Evolutionary conservation across 37 sponge, comb jelly and placozoan genomes (phyloP).

Genomic region (Bolinopsis microptera): DNA sequence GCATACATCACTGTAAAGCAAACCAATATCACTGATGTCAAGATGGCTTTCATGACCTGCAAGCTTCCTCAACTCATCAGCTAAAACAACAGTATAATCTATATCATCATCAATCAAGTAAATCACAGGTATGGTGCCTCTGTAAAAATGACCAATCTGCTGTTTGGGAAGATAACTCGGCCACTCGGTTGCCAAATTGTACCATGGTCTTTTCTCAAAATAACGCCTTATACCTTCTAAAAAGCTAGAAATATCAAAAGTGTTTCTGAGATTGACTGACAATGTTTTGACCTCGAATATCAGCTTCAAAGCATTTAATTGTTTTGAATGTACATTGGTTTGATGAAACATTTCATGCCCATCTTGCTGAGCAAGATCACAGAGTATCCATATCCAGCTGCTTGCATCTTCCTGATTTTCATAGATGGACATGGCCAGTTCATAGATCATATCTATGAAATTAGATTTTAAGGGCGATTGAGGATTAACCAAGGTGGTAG

Average conservation of each 20-base stretch:
- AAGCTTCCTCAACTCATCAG: neutral
- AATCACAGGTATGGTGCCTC: neutral
- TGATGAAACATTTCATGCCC: neutral
- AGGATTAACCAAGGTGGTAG: neutral
- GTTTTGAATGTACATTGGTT: neutral
- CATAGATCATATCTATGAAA: neutral
- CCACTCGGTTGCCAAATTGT: neutral
- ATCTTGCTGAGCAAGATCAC: neutral
- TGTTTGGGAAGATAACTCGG: neutral
- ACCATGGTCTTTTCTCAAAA: neutral
- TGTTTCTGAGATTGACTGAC: neutral
- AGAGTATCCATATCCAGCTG: neutral
- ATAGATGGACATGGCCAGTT: neutral
- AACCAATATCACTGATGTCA: neutral
- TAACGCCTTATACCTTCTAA: neutral
- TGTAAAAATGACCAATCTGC: neutral
- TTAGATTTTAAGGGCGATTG: neutral
- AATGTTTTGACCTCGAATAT: neutral
- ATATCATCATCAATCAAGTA: neutral
- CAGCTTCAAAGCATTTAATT: neutral
- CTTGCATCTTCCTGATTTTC: neutral
- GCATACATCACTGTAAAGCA: neutral
- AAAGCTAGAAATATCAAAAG: neutral
- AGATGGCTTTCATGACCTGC: neutral
- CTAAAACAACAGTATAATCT: neutral